Conservation (phyloP, 2,888 invertebrate species). For the Oxystoma pomonae region DNA sequence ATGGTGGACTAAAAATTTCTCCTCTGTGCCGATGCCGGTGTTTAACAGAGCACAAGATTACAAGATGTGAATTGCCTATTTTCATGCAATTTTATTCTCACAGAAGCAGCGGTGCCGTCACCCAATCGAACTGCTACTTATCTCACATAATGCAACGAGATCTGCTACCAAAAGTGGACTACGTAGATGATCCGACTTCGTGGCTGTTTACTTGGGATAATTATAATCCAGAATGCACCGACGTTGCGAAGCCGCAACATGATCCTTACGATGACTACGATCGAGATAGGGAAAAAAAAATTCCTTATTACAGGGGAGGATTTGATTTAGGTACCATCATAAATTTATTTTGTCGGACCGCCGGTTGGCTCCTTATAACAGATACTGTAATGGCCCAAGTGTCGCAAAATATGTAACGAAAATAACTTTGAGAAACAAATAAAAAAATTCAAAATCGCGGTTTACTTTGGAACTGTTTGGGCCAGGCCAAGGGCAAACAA, state of each 20-base stretch:
- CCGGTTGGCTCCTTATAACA: no score
- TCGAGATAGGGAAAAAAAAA: neutral
- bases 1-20: no score
- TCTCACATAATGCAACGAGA: conserved; percentile 77
- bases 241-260: conserved; percentile 5
- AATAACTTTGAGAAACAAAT: no score
- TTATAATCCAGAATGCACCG: conserved; percentile 64
- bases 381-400: no score
- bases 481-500: no score
- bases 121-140: conserved; percentile 61
- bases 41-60: no score
- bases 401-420: no score
- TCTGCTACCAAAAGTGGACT: conserved; percentile 68
- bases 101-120: conserved; percentile 34
- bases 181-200: conserved; percentile 62
- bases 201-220: conserved; percentile 78
- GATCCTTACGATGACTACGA: neutral
- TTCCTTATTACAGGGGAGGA: neutral
- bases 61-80: no score
- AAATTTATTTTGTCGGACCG: no score
- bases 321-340: neutral
- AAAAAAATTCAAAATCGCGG: no score
- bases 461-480: no score
- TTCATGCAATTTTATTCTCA: neutral
- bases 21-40: no score